Conservation (phyloP, 1,140 invertebrate genomes). For the Achroia grisella region DNA sequence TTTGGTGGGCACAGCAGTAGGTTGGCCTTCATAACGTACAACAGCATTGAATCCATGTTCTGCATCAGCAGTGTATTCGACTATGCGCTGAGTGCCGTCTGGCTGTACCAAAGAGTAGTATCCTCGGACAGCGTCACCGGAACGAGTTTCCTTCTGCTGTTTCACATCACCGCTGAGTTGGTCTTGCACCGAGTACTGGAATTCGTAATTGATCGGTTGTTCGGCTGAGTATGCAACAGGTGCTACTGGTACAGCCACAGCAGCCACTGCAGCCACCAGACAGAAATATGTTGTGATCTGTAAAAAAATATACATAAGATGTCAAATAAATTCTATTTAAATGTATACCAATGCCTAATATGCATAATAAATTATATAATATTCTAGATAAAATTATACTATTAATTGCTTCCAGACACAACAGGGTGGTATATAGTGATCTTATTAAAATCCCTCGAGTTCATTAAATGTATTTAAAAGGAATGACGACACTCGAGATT, state of each 20-base stretch:
- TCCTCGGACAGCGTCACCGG: slow-evolving; percentile 76
- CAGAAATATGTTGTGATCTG: slow-evolving; percentile 11
- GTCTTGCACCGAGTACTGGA: slow-evolving; percentile 61
- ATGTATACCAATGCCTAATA: too few relatives aligned
- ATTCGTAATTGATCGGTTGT: slow-evolving; percentile 65
- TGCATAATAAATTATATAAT: too few relatives aligned
- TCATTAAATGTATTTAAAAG: too few relatives aligned
- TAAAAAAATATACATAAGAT: background rate
- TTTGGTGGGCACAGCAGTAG: slow-evolving; percentile 39
- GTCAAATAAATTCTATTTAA: too few relatives aligned
- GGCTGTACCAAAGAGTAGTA: slow-evolving; percentile 76
- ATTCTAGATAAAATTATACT: too few relatives aligned
- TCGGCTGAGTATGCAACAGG: slow-evolving; percentile 24
- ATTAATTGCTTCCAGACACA: too few relatives aligned
- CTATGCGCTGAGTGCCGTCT: slow-evolving; percentile 56
- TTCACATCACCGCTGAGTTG: slow-evolving; percentile 59
- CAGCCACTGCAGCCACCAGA: slow-evolving; percentile 28
- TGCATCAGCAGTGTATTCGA: slow-evolving; percentile 73
- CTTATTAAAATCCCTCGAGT: too few relatives aligned
- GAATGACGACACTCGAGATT: too few relatives aligned
- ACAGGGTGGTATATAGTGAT: too few relatives aligned
- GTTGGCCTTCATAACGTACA: slow-evolving; percentile 45
- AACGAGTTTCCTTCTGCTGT: slow-evolving; percentile 45
- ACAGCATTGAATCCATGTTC: slow-evolving; percentile 44
- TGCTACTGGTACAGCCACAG: slow-evolving; percentile 19